Conservation (phyloP, 2,888 invertebrate species). For the Dasypogon diadema region DNA sequence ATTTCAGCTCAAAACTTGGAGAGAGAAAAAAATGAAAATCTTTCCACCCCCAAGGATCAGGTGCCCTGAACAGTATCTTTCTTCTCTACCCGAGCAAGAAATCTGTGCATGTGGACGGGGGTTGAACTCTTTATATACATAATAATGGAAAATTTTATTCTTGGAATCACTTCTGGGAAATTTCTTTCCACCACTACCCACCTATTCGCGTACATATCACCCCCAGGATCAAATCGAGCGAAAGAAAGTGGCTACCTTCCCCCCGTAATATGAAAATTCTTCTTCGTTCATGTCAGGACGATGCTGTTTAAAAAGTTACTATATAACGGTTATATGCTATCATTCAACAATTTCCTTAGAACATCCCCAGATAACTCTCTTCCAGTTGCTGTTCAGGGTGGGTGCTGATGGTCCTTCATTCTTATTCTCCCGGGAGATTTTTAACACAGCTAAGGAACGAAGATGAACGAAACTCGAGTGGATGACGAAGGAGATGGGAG, state of each 20-base stretch:
- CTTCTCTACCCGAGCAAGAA: not conserved
- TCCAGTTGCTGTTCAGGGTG: not conserved
- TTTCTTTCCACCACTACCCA: constrained; percentile 4
- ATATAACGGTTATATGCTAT: constrained; percentile 51
- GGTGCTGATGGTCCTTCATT: constrained; percentile 51
- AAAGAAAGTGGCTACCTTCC: not conserved
- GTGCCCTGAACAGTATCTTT: constrained; percentile 20
- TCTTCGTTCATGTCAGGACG: constrained; percentile 11
- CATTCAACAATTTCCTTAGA: constrained; percentile 51
- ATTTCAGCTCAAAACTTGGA: not conserved
- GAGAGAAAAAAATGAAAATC: not conserved
- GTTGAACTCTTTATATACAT: constrained; percentile 55
- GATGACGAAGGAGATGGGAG: not conserved
- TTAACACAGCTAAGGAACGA: constrained; percentile 24
- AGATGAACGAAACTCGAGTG: constrained; percentile 7
- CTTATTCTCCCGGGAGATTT: constrained; percentile 36
- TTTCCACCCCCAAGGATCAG: constrained; percentile 32
- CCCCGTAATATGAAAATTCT: constrained; percentile 32
- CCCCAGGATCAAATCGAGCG: too few relatives aligned
- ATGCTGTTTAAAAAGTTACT: constrained; percentile 39
- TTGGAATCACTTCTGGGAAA: constrained; percentile 53
- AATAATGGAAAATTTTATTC: constrained; percentile 56
- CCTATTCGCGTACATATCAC: not conserved
- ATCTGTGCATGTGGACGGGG: constrained; percentile 14
- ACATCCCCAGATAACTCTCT: not conserved